Evolutionary conservation across 2,797 vertebrate species (phyloP).

Genomic region (Diplodus puntazzo): DNA sequence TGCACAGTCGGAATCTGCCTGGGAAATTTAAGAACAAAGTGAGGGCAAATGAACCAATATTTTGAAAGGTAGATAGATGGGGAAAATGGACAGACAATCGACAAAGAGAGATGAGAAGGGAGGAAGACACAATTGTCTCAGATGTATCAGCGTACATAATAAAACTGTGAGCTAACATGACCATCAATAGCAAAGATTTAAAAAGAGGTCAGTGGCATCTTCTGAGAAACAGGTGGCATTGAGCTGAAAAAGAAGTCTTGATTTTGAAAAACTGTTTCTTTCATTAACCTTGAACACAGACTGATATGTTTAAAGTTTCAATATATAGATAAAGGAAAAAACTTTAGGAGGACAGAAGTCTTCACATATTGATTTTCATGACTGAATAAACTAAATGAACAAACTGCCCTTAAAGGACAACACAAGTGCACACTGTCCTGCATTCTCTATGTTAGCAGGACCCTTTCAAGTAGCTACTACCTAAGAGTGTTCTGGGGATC

Average conservation of each 20-base stretch:
- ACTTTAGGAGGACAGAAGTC: no score
- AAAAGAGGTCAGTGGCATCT: neutral
- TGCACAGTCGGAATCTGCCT: constrained; percentile 29
- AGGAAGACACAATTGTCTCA: neutral
- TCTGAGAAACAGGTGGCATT: neutral
- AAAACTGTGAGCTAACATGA: neutral
- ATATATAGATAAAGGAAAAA: no score
- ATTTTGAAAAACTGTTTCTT: neutral
- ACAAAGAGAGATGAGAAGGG: neutral
- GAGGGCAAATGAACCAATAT: neutral
- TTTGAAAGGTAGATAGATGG: constrained; percentile 1
- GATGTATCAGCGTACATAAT: neutral
- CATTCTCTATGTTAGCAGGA: no score
- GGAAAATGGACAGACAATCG: neutral
- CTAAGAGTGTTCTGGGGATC: no score
- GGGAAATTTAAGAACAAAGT: constrained; percentile 23
- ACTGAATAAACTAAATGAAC: no score
- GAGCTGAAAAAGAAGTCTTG: no score
- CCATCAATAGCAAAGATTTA: neutral
- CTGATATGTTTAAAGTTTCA: no score
- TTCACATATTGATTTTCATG: no score
- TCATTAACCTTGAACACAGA: neutral
- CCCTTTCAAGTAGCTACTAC: no score
- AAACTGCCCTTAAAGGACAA: no score
- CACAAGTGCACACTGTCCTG: no score